These are phyloP conservation scores for Catalaphyllia jardinei DNA, from an alignment of 64 coral and sea anemone genomes.

Conservation along the genomic window DNA sequence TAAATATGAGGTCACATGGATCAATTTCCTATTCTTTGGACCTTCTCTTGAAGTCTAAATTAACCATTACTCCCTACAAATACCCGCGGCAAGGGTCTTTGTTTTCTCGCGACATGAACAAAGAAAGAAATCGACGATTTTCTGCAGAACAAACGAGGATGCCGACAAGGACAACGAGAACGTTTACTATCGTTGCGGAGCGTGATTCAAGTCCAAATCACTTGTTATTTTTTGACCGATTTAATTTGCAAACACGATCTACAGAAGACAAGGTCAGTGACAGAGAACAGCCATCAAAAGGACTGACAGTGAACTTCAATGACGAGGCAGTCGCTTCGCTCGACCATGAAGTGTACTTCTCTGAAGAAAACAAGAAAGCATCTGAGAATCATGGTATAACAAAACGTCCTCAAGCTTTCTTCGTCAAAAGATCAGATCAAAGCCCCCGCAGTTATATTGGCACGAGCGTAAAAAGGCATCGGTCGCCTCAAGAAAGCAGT, in stretches of 20 bases:
- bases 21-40: neutral
- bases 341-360: too few species aligned
- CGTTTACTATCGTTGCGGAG: neutral
- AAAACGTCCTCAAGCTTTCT: neutral
- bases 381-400: neutral
- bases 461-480: neutral
- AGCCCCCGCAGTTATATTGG: neutral
- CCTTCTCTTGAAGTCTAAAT: neutral
- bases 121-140: neutral
- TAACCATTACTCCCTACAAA: neutral
- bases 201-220: neutral
- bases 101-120: neutral
- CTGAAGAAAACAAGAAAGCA: neutral
- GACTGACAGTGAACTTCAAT: neutral
- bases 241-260: neutral
- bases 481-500: neutral
- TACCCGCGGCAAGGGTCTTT: neutral
- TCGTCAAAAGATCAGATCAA: neutral
- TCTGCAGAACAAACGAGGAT: neutral
- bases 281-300: neutral
- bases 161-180: neutral
- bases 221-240: neutral
- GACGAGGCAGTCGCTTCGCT: neutral
- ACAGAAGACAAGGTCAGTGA: neutral
- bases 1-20: conserved; percentile 5